A percentile compares a stretch with the other conserved stretches of the same genome.
phyloP scores from a whole-genome alignment of 2,888 invertebrate species.

The Hyalella azteca region DNA sequence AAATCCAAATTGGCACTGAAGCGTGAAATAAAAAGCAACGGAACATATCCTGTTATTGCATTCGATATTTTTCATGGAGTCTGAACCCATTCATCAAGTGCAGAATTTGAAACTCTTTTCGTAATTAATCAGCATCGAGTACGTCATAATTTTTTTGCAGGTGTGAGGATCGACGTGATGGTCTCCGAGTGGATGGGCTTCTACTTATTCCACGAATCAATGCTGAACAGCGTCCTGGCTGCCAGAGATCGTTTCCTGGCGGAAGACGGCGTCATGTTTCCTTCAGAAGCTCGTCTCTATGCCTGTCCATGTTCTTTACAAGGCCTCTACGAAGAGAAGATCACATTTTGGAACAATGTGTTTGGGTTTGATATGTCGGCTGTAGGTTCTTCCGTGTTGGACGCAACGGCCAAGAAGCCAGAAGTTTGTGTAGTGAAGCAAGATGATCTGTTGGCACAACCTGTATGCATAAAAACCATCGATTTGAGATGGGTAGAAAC shows the following conservation, averaged over 20 bases:
- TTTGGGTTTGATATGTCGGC: constrained; percentile 78
- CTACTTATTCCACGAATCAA: constrained; percentile 91
- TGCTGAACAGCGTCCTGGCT: constrained; percentile 86
- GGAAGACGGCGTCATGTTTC: constrained; percentile 75
- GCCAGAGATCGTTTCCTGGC: constrained; percentile 72
- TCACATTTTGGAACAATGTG: constrained; percentile 78
- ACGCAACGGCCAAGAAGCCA: constrained; percentile 71
- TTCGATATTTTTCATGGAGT: too few relatives aligned
- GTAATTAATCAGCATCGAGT: neutral
- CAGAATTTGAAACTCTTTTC: too few relatives aligned
- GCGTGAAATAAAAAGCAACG: too few relatives aligned
- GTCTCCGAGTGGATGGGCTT: constrained; percentile 99
- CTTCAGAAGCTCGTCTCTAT: constrained; percentile 74
- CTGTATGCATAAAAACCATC: constrained; percentile 72
- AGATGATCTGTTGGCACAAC: constrained; percentile 70
- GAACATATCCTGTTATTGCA: too few relatives aligned
- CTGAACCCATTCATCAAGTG: too few relatives aligned
- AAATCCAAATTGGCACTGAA: too few relatives aligned
- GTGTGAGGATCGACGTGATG: constrained; percentile 81
- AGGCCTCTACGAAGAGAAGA: constrained; percentile 59
- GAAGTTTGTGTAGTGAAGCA: constrained; percentile 69
- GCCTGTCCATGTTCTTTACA: constrained; percentile 68
- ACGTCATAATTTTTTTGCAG: constrained; percentile 42
- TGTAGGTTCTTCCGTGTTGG: constrained; percentile 69
- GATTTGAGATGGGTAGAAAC: constrained; percentile 71